Evolutionary conservation across 2,797 vertebrate species (phyloP).

Genomic region (Hirundo rustica): DNA sequence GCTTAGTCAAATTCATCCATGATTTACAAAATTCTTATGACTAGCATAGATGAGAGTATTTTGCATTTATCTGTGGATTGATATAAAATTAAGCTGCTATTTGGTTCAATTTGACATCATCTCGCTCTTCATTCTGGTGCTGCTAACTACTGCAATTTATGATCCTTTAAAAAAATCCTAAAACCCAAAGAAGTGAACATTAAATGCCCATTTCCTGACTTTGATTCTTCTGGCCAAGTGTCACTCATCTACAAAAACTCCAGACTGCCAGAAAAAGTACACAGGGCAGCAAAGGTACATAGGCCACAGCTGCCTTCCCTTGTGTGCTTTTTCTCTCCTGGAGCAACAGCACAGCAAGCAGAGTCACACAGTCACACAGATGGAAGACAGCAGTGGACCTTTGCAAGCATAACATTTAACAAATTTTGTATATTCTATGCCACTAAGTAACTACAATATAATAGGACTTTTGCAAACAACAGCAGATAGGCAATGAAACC

Average conservation of each 20-base stretch:
- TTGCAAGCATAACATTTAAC: fast-evolving
- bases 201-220: neutral
- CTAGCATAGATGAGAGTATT: neutral
- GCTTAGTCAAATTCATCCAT: neutral
- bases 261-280: neutral
- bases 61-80: neutral
- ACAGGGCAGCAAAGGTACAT: neutral
- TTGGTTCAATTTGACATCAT: neutral
- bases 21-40: neutral
- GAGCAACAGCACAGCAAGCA: neutral
- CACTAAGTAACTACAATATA: neutral
- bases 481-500: neutral
- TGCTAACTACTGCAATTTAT: neutral
- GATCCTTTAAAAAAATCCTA: neutral
- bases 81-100: neutral
- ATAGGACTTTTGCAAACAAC: neutral
- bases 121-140: neutral
- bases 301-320: neutral
- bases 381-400: neutral
- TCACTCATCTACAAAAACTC: neutral
- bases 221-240: neutral
- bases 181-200: neutral
- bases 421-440: neutral
- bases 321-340: neutral
- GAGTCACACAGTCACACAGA: neutral